A percentile compares a stretch with the other conserved stretches of the same genome.
Conservation (phyloP, 2,888 invertebrate genomes). For the Onchidella celtica region DNA sequence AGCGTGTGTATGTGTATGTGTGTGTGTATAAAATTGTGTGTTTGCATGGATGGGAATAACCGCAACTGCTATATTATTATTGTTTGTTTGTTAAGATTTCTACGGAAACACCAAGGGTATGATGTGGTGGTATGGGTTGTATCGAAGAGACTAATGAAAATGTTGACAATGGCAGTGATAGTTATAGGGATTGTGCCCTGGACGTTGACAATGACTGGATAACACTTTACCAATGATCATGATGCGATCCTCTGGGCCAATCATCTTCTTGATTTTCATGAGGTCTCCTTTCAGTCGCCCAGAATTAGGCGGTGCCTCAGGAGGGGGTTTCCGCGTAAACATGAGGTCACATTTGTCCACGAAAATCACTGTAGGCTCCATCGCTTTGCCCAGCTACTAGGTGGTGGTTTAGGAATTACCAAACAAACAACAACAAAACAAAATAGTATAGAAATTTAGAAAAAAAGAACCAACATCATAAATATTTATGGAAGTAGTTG, state of each 20-base stretch:
- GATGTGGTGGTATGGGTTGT: not conserved
- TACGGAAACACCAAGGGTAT: too few species aligned
- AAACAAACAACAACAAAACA: too few species aligned
- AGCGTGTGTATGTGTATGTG: constrained; percentile 79
- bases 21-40: not conserved
- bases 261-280: constrained; percentile 92
- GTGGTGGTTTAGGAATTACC: too few species aligned
- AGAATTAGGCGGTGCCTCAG: constrained; percentile 87
- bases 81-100: too few species aligned
- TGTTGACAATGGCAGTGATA: not conserved
- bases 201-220: too few species aligned
- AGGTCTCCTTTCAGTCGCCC: constrained; percentile 95
- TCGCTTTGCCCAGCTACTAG: constrained; percentile 83
- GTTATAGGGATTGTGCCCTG: too few species aligned
- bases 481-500: too few species aligned
- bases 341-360: constrained; percentile 87
- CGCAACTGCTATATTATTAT: too few species aligned
- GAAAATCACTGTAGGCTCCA: constrained; percentile 94
- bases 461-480: too few species aligned
- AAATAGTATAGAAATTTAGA: too few species aligned
- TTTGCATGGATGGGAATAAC: too few species aligned
- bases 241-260: constrained; percentile 88
- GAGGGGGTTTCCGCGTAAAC: constrained; percentile 84
- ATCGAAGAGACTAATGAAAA: not conserved
- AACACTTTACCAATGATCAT: constrained; percentile 30